phyloP scores from a whole-genome alignment of 2,113 vertebrate species.

The Apteryx owenii region DNA sequence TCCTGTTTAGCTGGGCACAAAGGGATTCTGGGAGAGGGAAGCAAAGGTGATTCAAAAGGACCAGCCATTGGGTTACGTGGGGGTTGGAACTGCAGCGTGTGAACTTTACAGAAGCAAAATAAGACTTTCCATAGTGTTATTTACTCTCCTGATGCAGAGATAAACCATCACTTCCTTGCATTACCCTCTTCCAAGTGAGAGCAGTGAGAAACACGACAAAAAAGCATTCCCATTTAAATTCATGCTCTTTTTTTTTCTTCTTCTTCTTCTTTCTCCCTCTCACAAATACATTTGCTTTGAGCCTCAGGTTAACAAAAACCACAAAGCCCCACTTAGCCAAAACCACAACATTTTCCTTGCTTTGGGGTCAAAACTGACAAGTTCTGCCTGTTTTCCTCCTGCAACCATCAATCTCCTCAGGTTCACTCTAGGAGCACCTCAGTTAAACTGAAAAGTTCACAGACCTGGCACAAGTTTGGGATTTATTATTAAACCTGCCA shows the following conservation, averaged over 20 bases:
- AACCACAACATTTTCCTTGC: conserved; percentile 66
- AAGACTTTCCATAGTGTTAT: conserved; percentile 8
- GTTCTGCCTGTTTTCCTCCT: conserved; percentile 64
- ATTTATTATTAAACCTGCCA: conserved; percentile 69
- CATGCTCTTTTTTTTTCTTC: not conserved
- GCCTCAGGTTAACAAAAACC: conserved; percentile 66
- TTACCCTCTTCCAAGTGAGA: conserved; percentile 22
- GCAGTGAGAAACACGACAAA: conserved; percentile 44
- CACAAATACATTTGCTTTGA: conserved; percentile 45
- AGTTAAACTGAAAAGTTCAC: conserved; percentile 44
- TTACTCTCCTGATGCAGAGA: conserved; percentile 26
- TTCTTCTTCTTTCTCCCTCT: not conserved
- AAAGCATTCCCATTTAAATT: conserved; percentile 56
- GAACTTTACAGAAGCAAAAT: not conserved
- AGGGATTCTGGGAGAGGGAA: not conserved
- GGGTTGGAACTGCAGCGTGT: not conserved
- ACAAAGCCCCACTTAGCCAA: conserved; percentile 60
- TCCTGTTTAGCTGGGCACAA: not conserved
- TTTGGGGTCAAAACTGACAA: conserved; percentile 70
- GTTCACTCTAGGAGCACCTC: conserved; percentile 54
- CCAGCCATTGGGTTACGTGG: rapidly evolving
- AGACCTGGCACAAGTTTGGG: conserved; percentile 55
- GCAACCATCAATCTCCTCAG: conserved; percentile 48
- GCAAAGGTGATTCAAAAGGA: not conserved
- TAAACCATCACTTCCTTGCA: conserved; percentile 28